These are phyloP conservation scores for Lithobates pipiens DNA, from an alignment of 2,797 vertebrate species.

Conservation along the genomic window DNA sequence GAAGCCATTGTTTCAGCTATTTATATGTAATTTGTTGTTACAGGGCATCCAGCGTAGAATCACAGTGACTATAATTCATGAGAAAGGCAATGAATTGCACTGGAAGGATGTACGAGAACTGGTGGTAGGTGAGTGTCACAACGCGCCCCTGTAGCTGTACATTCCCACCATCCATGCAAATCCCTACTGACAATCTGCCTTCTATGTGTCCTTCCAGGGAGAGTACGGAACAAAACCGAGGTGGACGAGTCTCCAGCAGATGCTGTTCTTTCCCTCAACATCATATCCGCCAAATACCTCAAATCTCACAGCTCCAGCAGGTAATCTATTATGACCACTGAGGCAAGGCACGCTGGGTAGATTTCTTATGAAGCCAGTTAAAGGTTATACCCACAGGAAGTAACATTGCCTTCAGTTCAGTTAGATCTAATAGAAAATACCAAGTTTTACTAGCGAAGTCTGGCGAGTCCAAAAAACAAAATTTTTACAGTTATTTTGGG, in stretches of 20 bases:
- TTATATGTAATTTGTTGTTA: not conserved
- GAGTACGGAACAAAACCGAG: conserved; percentile 92
- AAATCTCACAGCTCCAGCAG: conserved; percentile 91
- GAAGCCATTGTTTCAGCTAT: no score
- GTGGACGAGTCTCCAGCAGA: conserved; percentile 91
- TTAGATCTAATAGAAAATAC: no score
- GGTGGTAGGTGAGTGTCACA: conserved; percentile 89
- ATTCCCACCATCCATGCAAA: no score
- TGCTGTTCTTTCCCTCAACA: conserved; percentile 93
- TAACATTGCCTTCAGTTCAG: not conserved
- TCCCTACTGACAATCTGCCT: not conserved
- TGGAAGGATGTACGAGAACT: conserved; percentile 98
- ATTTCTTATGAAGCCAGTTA: no score
- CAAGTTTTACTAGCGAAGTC: no score
- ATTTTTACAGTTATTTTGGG: no score
- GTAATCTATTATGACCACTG: not conserved
- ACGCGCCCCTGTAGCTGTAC: not conserved
- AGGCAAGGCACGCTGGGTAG: not conserved
- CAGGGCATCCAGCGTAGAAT: conserved; percentile 97
- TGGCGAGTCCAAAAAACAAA: no score
- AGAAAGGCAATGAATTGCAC: conserved; percentile 95
- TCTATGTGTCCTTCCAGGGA: conserved; percentile 75
- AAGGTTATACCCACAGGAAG: no score
- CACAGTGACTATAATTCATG: conserved; percentile 95
- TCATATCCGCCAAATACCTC: conserved; percentile 96